These are phyloP conservation scores for Balaenoptera acutorostrata DNA, from an alignment of 2,113 vertebrate species.

Conservation along the genomic window DNA sequence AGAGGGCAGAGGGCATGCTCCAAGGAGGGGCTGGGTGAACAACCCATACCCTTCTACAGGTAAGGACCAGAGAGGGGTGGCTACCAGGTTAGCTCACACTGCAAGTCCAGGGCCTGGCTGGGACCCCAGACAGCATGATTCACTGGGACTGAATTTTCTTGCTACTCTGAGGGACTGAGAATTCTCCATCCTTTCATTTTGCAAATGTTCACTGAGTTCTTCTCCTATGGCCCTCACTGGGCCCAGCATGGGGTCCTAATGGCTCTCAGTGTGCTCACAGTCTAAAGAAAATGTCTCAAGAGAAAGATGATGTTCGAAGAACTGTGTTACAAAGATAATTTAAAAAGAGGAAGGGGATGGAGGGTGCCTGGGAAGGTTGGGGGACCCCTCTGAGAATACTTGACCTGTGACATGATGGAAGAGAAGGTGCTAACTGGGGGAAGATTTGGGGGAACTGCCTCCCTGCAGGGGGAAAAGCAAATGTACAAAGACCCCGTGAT, in stretches of 20 bases:
- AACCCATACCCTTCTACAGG: not conserved
- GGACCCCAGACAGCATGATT: not conserved
- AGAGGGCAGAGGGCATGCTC: not conserved
- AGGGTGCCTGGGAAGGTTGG: not conserved
- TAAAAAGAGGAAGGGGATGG: not conserved
- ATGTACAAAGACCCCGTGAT: not conserved
- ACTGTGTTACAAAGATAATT: not conserved
- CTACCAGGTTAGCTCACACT: not conserved
- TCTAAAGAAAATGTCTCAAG: not conserved
- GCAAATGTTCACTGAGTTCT: not conserved
- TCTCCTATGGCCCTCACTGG: not conserved
- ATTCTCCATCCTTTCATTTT: not conserved
- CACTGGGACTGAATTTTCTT: not conserved
- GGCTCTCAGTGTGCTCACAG: not conserved
- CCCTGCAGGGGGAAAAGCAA: not conserved
- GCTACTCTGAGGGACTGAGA: not conserved
- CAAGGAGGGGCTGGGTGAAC: not conserved
- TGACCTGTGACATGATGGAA: not conserved
- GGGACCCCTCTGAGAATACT: not conserved
- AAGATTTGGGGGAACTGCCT: not conserved
- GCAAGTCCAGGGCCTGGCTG: not conserved
- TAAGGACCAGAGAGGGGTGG: not conserved
- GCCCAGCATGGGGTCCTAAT: not conserved
- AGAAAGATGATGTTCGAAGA: not conserved
- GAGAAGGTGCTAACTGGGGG: not conserved